phyloP scores from a whole-genome alignment of 1,140 invertebrate genomes.

The Drosophila eugracilis region DNA sequence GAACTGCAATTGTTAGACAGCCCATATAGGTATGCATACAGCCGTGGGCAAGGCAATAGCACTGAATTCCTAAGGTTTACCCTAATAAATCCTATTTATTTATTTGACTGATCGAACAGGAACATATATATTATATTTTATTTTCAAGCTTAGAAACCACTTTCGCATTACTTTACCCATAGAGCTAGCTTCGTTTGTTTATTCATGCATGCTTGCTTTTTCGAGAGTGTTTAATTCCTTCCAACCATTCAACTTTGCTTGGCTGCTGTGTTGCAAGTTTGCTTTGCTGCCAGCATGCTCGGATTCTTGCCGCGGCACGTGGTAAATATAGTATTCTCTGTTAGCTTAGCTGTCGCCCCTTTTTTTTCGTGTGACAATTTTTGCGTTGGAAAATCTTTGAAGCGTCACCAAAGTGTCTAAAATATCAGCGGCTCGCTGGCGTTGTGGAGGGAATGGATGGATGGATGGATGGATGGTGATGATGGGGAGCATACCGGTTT shows the following conservation, averaged over 20 bases:
- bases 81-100: too few species aligned
- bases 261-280: slow-evolving; percentile 26
- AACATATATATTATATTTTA: not conserved
- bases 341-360: not conserved
- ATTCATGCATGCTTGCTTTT: slow-evolving; percentile 17
- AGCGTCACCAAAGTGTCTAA: slow-evolving; percentile 64
- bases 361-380: slow-evolving; percentile 10
- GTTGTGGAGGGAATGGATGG: not conserved
- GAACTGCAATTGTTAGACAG: slow-evolving; percentile 33
- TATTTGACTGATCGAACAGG: not conserved
- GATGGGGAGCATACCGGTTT: slow-evolving; percentile 60
- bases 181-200: slow-evolving; percentile 2
- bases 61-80: too few species aligned
- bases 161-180: slow-evolving; percentile 1
- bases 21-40: slow-evolving; percentile 3
- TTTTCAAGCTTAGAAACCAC: too few species aligned
- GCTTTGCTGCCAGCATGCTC: slow-evolving; percentile 11
- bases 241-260: slow-evolving; percentile 16
- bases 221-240: slow-evolving; percentile 12
- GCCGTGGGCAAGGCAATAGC: not conserved
- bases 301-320: slow-evolving; percentile 9
- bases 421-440: slow-evolving; percentile 28
- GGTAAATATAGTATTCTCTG: too few species aligned
- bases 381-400: slow-evolving; percentile 57
- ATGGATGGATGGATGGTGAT: too few species aligned